These are phyloP conservation scores for Gopherus evgoodei DNA, from an alignment of 2,113 vertebrate species.

Conservation along the genomic window DNA sequence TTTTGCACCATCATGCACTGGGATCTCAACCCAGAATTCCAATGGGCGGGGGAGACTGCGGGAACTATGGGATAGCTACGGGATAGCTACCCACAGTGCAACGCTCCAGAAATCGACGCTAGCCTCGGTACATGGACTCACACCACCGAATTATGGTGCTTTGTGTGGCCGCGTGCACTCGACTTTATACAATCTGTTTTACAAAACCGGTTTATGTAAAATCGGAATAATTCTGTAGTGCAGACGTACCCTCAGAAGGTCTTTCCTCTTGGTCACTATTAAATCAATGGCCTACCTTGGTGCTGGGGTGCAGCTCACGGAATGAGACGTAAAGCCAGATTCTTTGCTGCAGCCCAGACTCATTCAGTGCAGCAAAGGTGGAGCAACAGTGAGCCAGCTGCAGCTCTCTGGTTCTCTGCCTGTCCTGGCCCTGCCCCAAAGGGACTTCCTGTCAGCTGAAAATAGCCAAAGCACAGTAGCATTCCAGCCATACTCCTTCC, in stretches of 20 bases:
- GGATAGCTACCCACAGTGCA: too few species aligned
- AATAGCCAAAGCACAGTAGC: neutral
- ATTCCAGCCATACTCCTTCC: neutral
- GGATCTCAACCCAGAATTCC: too few species aligned
- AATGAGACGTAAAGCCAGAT: neutral
- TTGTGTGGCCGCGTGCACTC: too few species aligned
- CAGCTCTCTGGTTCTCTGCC: fast-evolving
- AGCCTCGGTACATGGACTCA: too few species aligned
- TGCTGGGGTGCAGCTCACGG: neutral
- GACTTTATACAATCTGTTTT: too few species aligned
- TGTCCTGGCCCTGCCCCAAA: neutral
- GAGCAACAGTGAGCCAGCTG: fast-evolving
- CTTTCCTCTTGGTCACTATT: neutral
- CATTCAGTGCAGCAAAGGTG: neutral
- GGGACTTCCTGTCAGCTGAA: neutral
- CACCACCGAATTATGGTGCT: too few species aligned
- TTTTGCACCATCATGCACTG: too few species aligned
- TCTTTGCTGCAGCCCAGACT: neutral
- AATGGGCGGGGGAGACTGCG: too few species aligned
- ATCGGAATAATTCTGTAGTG: too few species aligned
- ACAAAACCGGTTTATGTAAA: too few species aligned
- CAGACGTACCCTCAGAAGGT: neutral
- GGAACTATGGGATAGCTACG: too few species aligned
- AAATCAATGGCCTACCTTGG: neutral
- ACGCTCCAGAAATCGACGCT: too few species aligned